phyloP scores from a whole-genome alignment of 2,888 invertebrate genomes.

The Aproaerema taeniolella region DNA sequence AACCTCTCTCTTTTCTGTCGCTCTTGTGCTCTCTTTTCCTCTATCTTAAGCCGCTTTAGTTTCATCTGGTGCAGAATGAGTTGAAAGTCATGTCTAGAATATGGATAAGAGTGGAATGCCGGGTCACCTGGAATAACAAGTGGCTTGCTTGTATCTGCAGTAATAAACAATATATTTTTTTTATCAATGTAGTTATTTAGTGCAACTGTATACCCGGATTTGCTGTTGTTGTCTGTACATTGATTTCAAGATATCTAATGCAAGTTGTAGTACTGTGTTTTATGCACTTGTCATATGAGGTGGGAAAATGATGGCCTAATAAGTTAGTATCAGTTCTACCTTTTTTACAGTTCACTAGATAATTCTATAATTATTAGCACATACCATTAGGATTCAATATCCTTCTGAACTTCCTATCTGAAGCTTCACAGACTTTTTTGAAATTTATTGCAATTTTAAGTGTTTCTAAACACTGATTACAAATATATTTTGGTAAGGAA shows the following conservation, averaged over 20 bases:
- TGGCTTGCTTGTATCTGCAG: neutral
- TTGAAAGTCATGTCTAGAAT: slow-evolving; percentile 70
- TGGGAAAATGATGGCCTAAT: neutral
- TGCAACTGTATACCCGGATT: too few species aligned
- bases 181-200: too few species aligned
- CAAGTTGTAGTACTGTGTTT: too few species aligned
- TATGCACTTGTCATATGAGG: too few species aligned
- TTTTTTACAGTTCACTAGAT: neutral
- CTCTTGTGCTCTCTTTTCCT: slow-evolving; percentile 43
- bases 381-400: slow-evolving; percentile 61
- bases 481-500: slow-evolving; percentile 64
- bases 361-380: slow-evolving; percentile 1
- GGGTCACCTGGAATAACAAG: slow-evolving; percentile 50
- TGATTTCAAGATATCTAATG: too few species aligned
- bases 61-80: slow-evolving; percentile 64
- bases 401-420: slow-evolving; percentile 59
- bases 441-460: slow-evolving; percentile 53
- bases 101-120: slow-evolving; percentile 57
- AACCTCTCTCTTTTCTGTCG: slow-evolving; percentile 45
- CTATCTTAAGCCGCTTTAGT: slow-evolving; percentile 46
- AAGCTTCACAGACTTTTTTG: slow-evolving; percentile 54
- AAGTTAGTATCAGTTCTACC: neutral
- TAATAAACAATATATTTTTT: neutral
- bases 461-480: slow-evolving; percentile 53
- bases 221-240: too few species aligned